Evolutionary conservation across 2,797 vertebrate genomes (phyloP), one percentile per base, ranked within the genome.

Genomic region (Tolypeutes matacus): DNA sequence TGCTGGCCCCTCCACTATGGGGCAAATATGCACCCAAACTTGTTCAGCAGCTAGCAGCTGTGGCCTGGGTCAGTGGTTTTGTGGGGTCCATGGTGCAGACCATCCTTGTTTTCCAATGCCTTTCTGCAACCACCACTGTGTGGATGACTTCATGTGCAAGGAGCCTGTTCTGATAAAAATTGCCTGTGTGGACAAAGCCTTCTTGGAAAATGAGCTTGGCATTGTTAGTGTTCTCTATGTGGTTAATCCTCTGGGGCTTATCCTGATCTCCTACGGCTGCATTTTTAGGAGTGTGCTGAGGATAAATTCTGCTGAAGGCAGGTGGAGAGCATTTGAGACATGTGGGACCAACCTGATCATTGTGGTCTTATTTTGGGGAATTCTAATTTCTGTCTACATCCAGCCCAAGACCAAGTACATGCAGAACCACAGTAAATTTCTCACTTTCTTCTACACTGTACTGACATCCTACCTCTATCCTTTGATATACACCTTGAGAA

Each of bases 401-500:
- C 65, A 93, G 23, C 82, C 77, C 2, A 87, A 91, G 1, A 80
- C 53, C 83, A 75, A 64, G 11, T 81, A 76, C n/a, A 39, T 86
- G 39, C 60, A 73, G 84, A 93, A 31, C 58, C 56, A 49, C 15
- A 15, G 69, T 49, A 93, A 85, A n/a, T 88, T 77, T 17, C 46
- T 91, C 65, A 60, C 75, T 36, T 69, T 96, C n/a, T 82, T 95
- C 49, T 93, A 81, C 21, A 49, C 65, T n/a, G 60, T 85, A 9
- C 78, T 80, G 51, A 95, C 46, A 34, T 46, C 93, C 10, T 93
- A 56, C 0, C 75, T 97, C 49, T 83, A 95, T 36, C 93, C 91
- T 75, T 62, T 96, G 51, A 95, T 97, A 3, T 39, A 39, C 39
- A 39, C 39, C 39, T 39, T 39, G 39, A 39, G 39, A 39, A 39